These are phyloP conservation scores for Centruroides sculpturatus DNA, from an alignment of 1,140 invertebrate species.

Conservation along the genomic window DNA sequence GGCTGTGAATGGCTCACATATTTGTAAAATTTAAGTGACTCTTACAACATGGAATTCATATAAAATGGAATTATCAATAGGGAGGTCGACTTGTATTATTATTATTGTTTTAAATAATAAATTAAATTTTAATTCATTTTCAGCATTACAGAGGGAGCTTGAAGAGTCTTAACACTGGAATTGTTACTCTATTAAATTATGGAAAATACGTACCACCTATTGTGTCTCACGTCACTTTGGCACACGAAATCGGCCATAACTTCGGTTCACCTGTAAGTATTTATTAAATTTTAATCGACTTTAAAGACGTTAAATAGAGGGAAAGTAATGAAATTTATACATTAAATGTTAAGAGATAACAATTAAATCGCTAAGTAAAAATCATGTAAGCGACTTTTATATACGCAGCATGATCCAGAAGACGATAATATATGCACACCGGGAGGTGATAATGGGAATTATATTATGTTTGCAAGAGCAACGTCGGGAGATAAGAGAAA, in stretches of 20 bases:
- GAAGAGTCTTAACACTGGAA: constrained; percentile 94
- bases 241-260: constrained; percentile 98
- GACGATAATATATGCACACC: constrained; percentile 54
- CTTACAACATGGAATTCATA: too few relatives aligned
- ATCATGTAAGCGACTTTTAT: background rate
- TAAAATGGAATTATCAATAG: too few relatives aligned
- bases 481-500: constrained; percentile 92
- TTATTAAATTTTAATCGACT: background rate
- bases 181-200: constrained; percentile 95
- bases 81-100: too few relatives aligned
- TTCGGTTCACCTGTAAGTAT: constrained; percentile 84
- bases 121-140: background rate
- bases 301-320: too few relatives aligned
- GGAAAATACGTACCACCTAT: constrained; percentile 95
- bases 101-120: too few relatives aligned
- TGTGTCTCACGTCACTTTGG: constrained; percentile 95
- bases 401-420: constrained; percentile 81
- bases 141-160: constrained; percentile 85
- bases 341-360: too few relatives aligned
- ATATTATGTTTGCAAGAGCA: constrained; percentile 39
- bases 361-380: too few relatives aligned
- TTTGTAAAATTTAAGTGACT: too few relatives aligned
- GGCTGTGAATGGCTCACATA: too few relatives aligned
- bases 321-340: too few relatives aligned
- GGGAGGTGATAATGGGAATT: constrained; percentile 67